These are phyloP conservation scores for Equus quagga DNA, from an alignment of 2,113 vertebrate species.

Conservation along the genomic window DNA sequence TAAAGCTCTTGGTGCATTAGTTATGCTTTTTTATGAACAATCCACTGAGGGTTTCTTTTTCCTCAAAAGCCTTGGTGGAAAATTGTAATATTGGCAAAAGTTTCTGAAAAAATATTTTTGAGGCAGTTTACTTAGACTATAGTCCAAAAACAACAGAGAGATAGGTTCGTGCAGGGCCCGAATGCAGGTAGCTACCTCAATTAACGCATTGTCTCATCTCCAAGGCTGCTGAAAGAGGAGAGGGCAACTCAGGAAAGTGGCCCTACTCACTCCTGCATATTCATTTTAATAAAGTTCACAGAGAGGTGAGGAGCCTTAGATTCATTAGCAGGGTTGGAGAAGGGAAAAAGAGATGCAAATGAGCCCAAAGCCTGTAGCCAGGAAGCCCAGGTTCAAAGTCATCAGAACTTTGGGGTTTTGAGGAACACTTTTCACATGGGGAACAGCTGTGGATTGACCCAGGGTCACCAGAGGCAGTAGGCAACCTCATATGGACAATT, in stretches of 20 bases:
- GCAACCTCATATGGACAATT: constrained; percentile 67
- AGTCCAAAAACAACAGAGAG: constrained; percentile 72
- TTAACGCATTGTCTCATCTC: constrained; percentile 76
- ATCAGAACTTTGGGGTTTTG: constrained; percentile 43
- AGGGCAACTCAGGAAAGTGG: constrained; percentile 53
- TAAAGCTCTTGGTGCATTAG: neutral
- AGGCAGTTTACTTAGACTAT: constrained; percentile 61
- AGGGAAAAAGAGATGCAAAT: constrained; percentile 72
- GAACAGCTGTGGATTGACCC: constrained; percentile 66
- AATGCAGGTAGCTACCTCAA: constrained; percentile 67
- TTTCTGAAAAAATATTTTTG: constrained; percentile 74
- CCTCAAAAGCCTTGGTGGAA: constrained; percentile 55
- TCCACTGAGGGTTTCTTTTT: constrained; percentile 51
- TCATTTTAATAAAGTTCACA: constrained; percentile 79
- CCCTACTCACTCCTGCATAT: neutral
- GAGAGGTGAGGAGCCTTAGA: constrained; percentile 72
- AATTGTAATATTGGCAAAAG: constrained; percentile 73
- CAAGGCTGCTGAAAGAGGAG: constrained; percentile 63
- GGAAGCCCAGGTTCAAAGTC: constrained; percentile 46
- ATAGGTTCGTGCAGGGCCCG: neutral
- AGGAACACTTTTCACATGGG: constrained; percentile 53
- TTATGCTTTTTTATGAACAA: constrained; percentile 33
- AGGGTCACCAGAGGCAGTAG: constrained; percentile 65
- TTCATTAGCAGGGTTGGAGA: constrained; percentile 64
- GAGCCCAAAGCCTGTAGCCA: constrained; percentile 42